Evolutionary conservation across 2,888 invertebrate genomes (phyloP).

Genomic region (Lysandra bellargus): DNA sequence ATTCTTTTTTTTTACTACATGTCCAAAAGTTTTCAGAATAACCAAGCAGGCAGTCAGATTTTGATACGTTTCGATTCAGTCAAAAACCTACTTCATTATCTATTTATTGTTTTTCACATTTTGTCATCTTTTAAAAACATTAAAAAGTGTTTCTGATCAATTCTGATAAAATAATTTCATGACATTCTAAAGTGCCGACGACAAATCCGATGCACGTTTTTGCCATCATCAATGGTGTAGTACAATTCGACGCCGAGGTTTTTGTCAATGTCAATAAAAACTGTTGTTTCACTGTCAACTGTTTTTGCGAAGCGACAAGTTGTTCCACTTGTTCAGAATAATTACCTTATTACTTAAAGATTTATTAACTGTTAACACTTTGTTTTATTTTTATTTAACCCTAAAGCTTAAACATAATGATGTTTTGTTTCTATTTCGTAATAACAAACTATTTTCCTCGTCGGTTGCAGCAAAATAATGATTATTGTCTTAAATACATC

Average conservation of each 20-base stretch:
- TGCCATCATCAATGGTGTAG: conserved; percentile 55
- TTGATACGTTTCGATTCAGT: no score
- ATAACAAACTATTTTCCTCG: not conserved
- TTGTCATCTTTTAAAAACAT: not conserved
- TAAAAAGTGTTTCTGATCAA: not conserved
- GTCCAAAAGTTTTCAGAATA: no score
- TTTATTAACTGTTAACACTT: conserved; percentile 46
- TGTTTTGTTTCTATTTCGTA: not conserved
- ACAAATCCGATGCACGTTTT: conserved; percentile 55
- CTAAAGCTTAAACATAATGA: not conserved
- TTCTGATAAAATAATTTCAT: conserved; percentile 47
- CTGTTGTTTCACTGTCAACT: conserved; percentile 63
- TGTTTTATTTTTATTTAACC: not conserved
- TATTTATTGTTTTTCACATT: no score
- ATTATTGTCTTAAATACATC: not conserved
- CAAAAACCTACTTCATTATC: no score
- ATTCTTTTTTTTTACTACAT: no score
- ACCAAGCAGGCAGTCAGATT: no score
- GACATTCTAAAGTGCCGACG: conserved; percentile 56
- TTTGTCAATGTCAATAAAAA: conserved; percentile 64
- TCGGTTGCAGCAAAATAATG: not conserved
- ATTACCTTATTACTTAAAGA: conserved; percentile 41
- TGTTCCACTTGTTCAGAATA: conserved; percentile 39
- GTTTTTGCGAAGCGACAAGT: conserved; percentile 72
- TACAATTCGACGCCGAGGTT: conserved; percentile 71